Evolutionary conservation across 1,140 invertebrate genomes (phyloP).

Genomic region (Hestina assimilis): DNA sequence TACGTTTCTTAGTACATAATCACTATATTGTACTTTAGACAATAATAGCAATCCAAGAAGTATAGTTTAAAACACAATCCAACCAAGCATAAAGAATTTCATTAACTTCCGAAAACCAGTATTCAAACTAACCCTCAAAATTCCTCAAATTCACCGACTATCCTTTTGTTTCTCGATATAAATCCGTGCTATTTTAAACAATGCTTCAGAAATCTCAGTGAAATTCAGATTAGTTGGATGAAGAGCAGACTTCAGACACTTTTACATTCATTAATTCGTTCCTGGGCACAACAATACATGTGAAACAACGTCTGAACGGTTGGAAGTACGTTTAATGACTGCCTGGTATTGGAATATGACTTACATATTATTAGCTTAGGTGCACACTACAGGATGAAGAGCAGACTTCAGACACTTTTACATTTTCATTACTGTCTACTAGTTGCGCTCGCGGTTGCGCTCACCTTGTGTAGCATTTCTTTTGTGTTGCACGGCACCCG

Average conservation of each 20-base stretch:
- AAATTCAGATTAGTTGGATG: conserved; percentile 13
- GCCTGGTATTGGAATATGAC: too few relatives aligned
- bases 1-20: too few relatives aligned
- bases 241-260: neutral
- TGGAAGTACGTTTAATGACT: too few relatives aligned
- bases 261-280: neutral
- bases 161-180: conserved; percentile 7
- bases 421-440: too few relatives aligned
- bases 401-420: too few relatives aligned
- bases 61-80: neutral
- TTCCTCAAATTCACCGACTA: conserved; percentile 10
- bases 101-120: neutral
- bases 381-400: too few relatives aligned
- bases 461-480: too few relatives aligned
- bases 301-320: too few relatives aligned
- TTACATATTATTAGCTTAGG: too few relatives aligned
- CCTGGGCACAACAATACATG: too few relatives aligned
- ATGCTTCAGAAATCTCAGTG: conserved; percentile 2
- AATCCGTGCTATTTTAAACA: conserved; percentile 5
- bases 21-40: neutral
- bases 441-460: too few relatives aligned
- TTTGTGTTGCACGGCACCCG: too few relatives aligned
- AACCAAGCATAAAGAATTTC: neutral
- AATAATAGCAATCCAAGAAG: neutral
- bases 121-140: conserved; percentile 1